Base-by-base conservation (phyloP, 2,113 vertebrate genomes). In the Calyptomena viridis region DNA sequence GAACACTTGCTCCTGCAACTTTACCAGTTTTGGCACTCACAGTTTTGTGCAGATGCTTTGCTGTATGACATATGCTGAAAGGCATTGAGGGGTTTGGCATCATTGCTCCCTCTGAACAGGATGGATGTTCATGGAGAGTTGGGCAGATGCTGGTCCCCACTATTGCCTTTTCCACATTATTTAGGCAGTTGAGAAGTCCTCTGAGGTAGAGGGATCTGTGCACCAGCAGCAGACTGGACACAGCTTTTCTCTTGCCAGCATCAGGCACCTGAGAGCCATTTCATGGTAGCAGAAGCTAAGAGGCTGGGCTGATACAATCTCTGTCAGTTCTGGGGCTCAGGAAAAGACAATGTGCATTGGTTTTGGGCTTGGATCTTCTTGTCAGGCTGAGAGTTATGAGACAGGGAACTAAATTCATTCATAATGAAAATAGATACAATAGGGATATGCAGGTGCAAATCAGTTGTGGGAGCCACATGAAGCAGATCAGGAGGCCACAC, bases 181-280 rank as follows among this genome's bases (percentile, higher is more conserved):
- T 93, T 59, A 68, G 44, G 85, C 64, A 94, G 72, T 68, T 88
- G 72, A 74, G 60, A 79, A 55, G n/a, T 67, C 59, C 39, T 66
- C 35, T 63, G 8, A 3, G 7, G 23, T 63, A 66, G 55, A 93
- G 47, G 20, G 71, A 44, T 92, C 72, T 66, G 15, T 79, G 58
- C 23, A 21, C 8, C 4, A 4, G 30, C 19, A 55, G 47, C 27
- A 63, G 56, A 80, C 17, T 22, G 37, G 46, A 35, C 9, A 35
- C 49, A 62, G 25, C 56, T 87, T 89, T 81, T 40, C 8, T 84
- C 11, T 72, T 28, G 33, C 13, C 12, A 6, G 33, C 15, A 15
- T 71, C 86, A 94, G 74, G 68, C 39, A 69, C 46, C 39, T 35
- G 35, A 83, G n/a, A 83, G 42, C 19, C 33, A 8, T 85, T 85